These are phyloP conservation scores for Telmatherina bonti DNA, from an alignment of 2,797 vertebrate species.

Conservation along the genomic window DNA sequence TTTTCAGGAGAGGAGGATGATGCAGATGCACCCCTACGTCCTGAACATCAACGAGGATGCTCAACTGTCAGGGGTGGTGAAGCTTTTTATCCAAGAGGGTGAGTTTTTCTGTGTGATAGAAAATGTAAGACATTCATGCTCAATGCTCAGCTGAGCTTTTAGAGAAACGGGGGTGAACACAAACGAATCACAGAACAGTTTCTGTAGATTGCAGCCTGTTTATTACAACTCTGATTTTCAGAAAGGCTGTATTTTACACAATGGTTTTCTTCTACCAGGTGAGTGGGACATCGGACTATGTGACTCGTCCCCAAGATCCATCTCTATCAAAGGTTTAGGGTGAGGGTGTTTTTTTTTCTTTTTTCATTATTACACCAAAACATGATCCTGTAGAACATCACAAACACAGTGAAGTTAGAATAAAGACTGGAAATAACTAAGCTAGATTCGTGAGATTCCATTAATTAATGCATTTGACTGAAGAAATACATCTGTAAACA, in stretches of 20 bases:
- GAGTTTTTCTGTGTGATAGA: conserved; percentile 7
- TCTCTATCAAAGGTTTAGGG: conserved; percentile 89
- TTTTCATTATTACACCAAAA: background rate
- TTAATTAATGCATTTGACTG: background rate
- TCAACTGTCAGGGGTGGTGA: conserved; percentile 90
- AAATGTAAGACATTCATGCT: background rate
- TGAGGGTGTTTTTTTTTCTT: conserved; percentile 56
- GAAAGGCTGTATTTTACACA: background rate
- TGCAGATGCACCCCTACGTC: conserved; percentile 88
- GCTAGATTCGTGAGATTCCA: background rate
- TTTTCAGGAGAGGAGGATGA: conserved; percentile 87
- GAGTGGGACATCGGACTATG: conserved; percentile 85
- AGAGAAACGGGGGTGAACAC: background rate
- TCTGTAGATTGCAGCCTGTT: background rate
- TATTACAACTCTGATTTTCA: background rate
- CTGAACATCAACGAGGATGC: conserved; percentile 91
- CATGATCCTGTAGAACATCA: background rate
- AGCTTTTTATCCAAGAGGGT: conserved; percentile 90
- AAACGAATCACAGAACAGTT: background rate
- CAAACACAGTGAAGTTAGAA: background rate
- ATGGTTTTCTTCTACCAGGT: conserved; percentile 70
- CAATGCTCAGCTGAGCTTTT: background rate
- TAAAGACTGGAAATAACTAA: background rate
- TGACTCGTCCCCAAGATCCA: conserved; percentile 75
- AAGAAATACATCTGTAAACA: background rate